These are phyloP conservation scores for Peromyscus eremicus DNA, from an alignment of 2,797 vertebrate species.

Conservation along the genomic window DNA sequence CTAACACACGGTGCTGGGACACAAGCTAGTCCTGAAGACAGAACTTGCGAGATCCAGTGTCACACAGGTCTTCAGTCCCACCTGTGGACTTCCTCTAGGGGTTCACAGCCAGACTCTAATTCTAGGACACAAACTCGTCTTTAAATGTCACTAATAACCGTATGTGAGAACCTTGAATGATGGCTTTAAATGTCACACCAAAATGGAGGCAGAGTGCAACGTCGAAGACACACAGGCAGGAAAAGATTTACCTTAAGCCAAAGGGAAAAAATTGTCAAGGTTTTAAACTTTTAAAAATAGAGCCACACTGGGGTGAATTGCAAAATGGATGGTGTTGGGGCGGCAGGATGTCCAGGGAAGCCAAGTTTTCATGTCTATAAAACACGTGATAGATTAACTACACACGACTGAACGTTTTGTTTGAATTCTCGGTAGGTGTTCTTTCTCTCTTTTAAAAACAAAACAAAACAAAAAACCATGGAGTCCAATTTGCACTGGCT, in stretches of 20 bases:
- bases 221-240: not conserved
- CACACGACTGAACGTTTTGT: not conserved
- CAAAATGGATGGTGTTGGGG: not conserved
- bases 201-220: not conserved
- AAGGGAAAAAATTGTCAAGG: not conserved
- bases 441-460: not conserved
- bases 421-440: not conserved
- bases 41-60: not conserved
- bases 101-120: not conserved
- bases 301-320: not conserved
- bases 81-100: not conserved
- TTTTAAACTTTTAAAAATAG: not conserved
- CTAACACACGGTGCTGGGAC: not conserved
- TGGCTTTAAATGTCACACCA: not conserved
- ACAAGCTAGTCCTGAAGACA: not conserved
- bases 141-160: slow-evolving; percentile 1
- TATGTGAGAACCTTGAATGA: not conserved
- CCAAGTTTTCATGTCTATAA: not conserved
- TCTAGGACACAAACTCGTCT: not conserved
- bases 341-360: not conserved
- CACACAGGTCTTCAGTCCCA: not conserved
- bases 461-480: not conserved
- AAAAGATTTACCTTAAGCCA: not conserved
- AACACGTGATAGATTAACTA: not conserved
- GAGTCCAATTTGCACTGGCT: not conserved